These are phyloP conservation scores for Macrotus californicus DNA, from an alignment of 2,113 vertebrate genomes.

Conservation along the genomic window DNA sequence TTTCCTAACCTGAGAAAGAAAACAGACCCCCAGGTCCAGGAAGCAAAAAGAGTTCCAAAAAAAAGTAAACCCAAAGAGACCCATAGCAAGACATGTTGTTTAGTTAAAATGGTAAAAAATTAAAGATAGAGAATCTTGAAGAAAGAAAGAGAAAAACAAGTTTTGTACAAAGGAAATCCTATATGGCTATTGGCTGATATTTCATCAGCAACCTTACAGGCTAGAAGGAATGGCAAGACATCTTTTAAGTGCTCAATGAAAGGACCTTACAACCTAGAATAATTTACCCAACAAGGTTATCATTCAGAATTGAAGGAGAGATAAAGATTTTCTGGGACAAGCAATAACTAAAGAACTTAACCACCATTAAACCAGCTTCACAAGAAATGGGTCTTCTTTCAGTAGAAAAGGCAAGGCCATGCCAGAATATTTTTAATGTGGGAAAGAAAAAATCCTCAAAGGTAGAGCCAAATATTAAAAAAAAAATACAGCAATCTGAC, in stretches of 20 bases:
- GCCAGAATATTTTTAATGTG: background rate
- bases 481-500: background rate
- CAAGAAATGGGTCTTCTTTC: background rate
- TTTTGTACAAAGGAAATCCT: background rate
- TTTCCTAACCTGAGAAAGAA: background rate
- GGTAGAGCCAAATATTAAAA: background rate
- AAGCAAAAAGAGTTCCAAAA: background rate
- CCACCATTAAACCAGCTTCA: background rate
- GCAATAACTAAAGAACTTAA: background rate
- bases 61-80: background rate
- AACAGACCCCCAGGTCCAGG: background rate
- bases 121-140: background rate
- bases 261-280: background rate
- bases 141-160: background rate
- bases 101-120: background rate
- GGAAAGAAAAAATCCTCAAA: background rate
- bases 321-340: background rate
- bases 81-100: background rate
- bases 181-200: background rate
- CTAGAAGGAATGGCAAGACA: background rate
- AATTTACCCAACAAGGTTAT: background rate
- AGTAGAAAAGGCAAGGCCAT: background rate
- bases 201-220: background rate
- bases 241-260: background rate
- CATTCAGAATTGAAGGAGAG: background rate